Evolutionary conservation across 2,113 vertebrate genomes (phyloP), one percentile per base, ranked within the genome.

Genomic region (Tautogolabrus adspersus): DNA sequence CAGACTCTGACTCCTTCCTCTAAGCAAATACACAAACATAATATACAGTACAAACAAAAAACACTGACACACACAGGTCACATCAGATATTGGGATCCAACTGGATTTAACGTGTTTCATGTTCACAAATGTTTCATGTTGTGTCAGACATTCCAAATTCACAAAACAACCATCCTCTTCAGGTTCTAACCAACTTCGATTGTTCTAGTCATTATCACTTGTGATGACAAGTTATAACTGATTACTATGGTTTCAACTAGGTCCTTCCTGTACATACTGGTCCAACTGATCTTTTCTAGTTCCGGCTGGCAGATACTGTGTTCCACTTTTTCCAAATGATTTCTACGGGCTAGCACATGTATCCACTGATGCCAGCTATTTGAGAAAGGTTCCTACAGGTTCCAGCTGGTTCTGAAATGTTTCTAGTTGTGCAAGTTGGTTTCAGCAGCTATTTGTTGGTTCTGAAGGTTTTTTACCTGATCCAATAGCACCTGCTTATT

Each of bases 1-100:
- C 81, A 47, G 51, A 42, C 63, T 76, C 81, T 63, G 81, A 81
- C 63, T 73, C 79, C 66, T 57, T 77, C 64, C 59, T 65, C 42
- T 85, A 30, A 49, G 18, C 18, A 49, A 16, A 49, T 4, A 49
- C 42, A 58, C 5, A 37, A 37, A 66, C 18, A 44, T 5, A 13
- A 30, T 57, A 19, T 16, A 37, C 49, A 46, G 18, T n/a, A 8
- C 8, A 13, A 13, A 1, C 6, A 44, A 3, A 44, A 44, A 1
- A 52, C 57, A 61, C 15, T 46, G 19, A 21, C 13, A 66, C 54
- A 21, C 18, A 13, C 38, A 40, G 5, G 1, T 46, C 22, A 16
- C 44, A 16, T 0, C 30, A 19, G 18, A 34, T 15, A 30, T 8
- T 6, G 16, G 47, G 7, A 49, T 49, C 47, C 47, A 49, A 13